Percentiles rank a stretch among this genome's conserved stretches.
These are phyloP conservation scores for Apotomis capreana DNA, from an alignment of 2,888 invertebrate genomes.

Conservation along the genomic window DNA sequence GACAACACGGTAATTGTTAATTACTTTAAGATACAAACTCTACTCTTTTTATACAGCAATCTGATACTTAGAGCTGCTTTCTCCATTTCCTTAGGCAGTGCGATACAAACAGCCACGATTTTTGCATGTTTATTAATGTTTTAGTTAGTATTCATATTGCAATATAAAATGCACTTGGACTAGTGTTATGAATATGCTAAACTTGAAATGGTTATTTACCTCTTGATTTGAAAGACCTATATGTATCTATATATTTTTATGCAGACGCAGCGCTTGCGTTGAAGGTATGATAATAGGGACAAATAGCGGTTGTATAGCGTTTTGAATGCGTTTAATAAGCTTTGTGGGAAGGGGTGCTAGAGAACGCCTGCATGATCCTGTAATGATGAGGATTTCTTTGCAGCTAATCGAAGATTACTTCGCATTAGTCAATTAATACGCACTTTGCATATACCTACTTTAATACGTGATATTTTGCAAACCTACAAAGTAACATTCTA, in stretches of 20 bases:
- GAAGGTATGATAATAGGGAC: not conserved
- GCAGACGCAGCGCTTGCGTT: no score
- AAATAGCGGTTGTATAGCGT: no score
- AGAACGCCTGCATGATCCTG: no score
- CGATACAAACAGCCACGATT: not conserved
- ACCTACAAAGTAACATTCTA: no score
- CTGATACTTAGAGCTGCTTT: slow-evolving; percentile 38
- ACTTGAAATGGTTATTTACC: not conserved
- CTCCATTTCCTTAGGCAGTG: not conserved
- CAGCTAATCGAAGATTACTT: no score
- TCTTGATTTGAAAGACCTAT: no score
- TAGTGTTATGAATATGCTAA: not conserved
- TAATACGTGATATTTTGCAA: no score
- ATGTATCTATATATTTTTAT: no score
- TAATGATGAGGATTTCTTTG: no score
- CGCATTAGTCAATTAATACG: no score
- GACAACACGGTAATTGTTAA: slow-evolving; percentile 63
- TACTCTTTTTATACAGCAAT: slow-evolving; percentile 46
- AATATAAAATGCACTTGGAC: not conserved
- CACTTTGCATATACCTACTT: no score
- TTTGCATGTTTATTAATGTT: not conserved
- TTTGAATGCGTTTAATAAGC: not conserved
- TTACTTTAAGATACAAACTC: slow-evolving; percentile 61
- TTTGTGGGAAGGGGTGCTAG: no score
- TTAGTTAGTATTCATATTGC: not conserved